Evolutionary conservation across 2,797 vertebrate species (phyloP).

Genomic region (Mus caroli): DNA sequence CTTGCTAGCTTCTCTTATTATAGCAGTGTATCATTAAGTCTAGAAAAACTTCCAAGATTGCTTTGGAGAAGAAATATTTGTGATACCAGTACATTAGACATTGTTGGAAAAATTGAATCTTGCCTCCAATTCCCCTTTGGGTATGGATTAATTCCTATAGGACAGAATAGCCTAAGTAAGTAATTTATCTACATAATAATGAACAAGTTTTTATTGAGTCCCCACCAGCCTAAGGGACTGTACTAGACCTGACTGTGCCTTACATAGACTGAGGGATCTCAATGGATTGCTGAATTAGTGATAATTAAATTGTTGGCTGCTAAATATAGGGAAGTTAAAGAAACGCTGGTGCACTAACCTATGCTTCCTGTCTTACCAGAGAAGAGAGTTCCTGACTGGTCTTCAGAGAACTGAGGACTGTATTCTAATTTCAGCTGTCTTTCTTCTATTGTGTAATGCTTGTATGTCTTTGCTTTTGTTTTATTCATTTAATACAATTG

Average conservation of each 20-base stretch:
- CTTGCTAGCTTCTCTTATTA: neutral
- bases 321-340: neutral
- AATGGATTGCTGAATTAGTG: constrained; percentile 23
- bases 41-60: neutral
- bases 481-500: constrained; percentile 19
- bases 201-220: constrained; percentile 70
- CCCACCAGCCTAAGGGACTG: neutral
- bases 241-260: constrained; percentile 24
- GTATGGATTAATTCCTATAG: constrained; percentile 62
- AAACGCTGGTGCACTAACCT: neutral
- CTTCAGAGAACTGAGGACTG: neutral
- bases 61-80: constrained; percentile 57
- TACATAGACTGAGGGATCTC: neutral
- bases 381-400: neutral
- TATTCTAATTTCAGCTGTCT: neutral
- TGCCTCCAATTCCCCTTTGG: neutral
- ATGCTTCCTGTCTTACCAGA: neutral
- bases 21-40: neutral
- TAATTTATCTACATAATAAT: constrained; percentile 74
- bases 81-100: constrained; percentile 50
- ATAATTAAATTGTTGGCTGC: constrained; percentile 44
- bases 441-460: neutral
- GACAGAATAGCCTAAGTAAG: constrained; percentile 21
- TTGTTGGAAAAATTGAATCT: constrained; percentile 63
- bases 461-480: neutral